A percentile compares a stretch with the other conserved stretches of the same genome.
Conservation (phyloP, 2,113 vertebrate species). For the Oryzias celebensis region DNA sequence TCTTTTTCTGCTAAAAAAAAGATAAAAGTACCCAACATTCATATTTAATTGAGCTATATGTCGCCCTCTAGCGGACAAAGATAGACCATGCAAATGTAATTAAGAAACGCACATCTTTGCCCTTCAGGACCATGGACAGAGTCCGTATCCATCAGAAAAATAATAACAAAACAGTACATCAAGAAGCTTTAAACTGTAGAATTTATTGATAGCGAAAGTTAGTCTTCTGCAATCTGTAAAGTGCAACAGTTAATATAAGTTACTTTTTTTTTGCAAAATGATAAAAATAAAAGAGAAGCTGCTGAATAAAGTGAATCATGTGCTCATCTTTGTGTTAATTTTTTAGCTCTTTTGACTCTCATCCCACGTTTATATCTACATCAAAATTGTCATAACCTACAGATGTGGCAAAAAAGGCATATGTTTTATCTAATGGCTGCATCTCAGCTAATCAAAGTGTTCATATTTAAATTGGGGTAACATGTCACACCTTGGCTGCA, state of each 20-base stretch:
- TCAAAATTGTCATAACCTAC: too few species aligned
- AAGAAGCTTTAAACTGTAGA: not conserved
- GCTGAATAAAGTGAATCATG: too few species aligned
- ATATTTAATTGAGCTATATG: not conserved
- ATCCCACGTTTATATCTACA: too few species aligned
- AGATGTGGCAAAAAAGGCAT: too few species aligned
- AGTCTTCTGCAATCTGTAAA: not conserved
- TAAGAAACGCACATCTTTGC: not conserved
- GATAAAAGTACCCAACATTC: not conserved
- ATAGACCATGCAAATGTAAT: not conserved
- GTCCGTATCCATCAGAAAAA: not conserved
- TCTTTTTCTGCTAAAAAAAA: not conserved
- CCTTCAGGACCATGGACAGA: constrained; percentile 73
- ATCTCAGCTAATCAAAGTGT: too few species aligned
- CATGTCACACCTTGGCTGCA: too few species aligned
- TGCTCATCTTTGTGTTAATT: too few species aligned
- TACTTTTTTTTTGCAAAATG: too few species aligned
- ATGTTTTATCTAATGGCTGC: too few species aligned
- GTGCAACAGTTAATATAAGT: constrained; percentile 1
- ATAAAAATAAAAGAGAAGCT: too few species aligned
- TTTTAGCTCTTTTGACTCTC: too few species aligned
- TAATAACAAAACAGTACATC: not conserved
- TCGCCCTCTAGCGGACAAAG: constrained; percentile 41
- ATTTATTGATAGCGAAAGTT: constrained; percentile 47
- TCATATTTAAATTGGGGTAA: too few species aligned